phyloP scores from a whole-genome alignment of 2,113 vertebrate genomes.

The Xenopus tropicalis region DNA sequence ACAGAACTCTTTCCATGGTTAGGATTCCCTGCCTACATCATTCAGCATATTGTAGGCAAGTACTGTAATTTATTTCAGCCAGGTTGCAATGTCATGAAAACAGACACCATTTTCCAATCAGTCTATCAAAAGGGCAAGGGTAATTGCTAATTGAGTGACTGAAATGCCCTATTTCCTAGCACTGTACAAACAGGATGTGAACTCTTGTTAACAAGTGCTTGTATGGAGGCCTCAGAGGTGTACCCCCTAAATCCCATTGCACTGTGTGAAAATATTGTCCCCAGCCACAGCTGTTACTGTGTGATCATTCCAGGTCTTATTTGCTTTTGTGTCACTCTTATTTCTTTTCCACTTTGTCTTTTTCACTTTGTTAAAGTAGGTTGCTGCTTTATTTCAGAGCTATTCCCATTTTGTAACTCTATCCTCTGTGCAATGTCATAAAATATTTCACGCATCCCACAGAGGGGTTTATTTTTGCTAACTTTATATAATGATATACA shows the following conservation, averaged over 20 bases:
- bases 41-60: too few species aligned
- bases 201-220: background rate
- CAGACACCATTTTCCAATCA: background rate
- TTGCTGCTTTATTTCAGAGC: background rate
- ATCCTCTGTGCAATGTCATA: constrained; percentile 14
- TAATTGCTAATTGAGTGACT: constrained; percentile 32
- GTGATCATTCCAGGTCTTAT: background rate
- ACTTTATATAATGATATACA: too few species aligned
- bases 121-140: constrained; percentile 27
- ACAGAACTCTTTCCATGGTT: too few species aligned
- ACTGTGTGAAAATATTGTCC: background rate
- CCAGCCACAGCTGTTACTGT: constrained; percentile 15
- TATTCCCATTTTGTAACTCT: background rate
- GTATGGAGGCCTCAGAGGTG: constrained; percentile 28
- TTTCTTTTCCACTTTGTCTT: background rate
- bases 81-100: background rate
- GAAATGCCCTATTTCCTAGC: background rate
- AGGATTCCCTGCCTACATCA: too few species aligned
- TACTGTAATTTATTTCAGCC: background rate
- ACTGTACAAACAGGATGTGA: constrained; percentile 40
- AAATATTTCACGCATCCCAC: background rate
- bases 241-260: fast-evolving
- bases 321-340: constrained; percentile 24
- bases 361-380: constrained; percentile 6
- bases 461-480: too few species aligned